A percentile compares a stretch with the other conserved stretches of the same genome.
Conservation (phyloP, 2,797 vertebrate genomes). For the Chromobotia macracanthus region DNA sequence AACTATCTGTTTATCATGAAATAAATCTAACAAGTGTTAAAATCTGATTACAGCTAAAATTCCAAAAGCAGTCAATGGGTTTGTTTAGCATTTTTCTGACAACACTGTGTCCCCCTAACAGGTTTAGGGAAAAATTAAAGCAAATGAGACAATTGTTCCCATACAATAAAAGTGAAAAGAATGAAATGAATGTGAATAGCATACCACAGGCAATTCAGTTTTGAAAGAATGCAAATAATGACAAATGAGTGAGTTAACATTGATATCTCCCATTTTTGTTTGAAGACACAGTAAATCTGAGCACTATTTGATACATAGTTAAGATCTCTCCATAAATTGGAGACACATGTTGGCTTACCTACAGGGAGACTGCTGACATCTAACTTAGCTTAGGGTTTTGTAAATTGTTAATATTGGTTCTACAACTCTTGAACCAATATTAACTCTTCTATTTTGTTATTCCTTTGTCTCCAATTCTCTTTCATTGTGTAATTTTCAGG, state of each 20-base stretch:
- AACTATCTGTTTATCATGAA: neutral
- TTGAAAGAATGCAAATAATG: neutral
- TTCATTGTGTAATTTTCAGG: too few species aligned
- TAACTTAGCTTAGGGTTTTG: too few species aligned
- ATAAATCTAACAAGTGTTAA: neutral
- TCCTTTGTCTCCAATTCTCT: too few species aligned
- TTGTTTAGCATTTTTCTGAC: neutral
- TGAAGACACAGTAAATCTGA: neutral
- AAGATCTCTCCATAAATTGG: too few species aligned
- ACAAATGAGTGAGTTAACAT: neutral
- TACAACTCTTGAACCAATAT: too few species aligned
- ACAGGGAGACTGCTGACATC: too few species aligned
- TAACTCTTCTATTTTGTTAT: too few species aligned
- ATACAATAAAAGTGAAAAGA: neutral
- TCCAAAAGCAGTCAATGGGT: neutral
- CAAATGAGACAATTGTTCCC: neutral
- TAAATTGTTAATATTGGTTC: too few species aligned
- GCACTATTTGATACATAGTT: too few species aligned
- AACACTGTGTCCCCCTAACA: neutral
- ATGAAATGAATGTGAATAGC: neutral
- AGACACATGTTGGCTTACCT: neutral
- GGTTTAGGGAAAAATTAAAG: neutral
- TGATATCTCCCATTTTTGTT: neutral
- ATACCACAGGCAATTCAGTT: neutral
- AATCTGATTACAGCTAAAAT: neutral